phyloP scores from a whole-genome alignment of 2,113 vertebrate genomes.

The Pollachius pollachius region DNA sequence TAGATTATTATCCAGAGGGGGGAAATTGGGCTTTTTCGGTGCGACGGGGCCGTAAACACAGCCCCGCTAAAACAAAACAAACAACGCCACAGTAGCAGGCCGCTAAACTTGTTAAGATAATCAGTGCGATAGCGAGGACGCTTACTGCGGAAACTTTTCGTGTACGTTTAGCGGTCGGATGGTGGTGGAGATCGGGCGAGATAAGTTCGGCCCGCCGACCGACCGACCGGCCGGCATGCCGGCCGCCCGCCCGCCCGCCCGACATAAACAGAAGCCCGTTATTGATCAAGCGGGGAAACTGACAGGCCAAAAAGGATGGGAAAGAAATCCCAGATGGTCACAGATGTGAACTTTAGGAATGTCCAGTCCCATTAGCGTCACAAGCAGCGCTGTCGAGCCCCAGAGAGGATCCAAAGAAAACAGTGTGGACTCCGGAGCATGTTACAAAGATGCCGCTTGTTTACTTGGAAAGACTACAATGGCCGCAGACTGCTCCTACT shows the following conservation, averaged over 20 bases:
- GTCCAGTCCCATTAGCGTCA: constrained; percentile 63
- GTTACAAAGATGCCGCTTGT: constrained; percentile 56
- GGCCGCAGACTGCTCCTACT: constrained; percentile 4
- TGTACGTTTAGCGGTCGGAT: neutral
- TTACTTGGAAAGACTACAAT: constrained; percentile 38
- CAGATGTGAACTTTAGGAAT: constrained; percentile 56
- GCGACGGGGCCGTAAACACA: constrained; percentile 20
- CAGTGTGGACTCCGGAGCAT: constrained; percentile 34
- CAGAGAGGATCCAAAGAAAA: constrained; percentile 30
- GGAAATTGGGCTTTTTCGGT: constrained; percentile 43
- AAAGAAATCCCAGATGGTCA: constrained; percentile 47
- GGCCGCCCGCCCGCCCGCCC: neutral
- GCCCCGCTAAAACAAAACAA: constrained; percentile 40
- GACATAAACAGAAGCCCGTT: constrained; percentile 31
- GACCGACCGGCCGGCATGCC: neutral
- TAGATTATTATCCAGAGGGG: constrained; percentile 53
- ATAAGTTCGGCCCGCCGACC: neutral
- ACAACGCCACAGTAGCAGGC: constrained; percentile 17
- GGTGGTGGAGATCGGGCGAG: neutral
- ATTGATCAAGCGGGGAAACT: constrained; percentile 48
- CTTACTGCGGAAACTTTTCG: constrained; percentile 1
- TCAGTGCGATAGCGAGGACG: neutral
- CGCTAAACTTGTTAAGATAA: constrained; percentile 26
- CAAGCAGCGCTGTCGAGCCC: constrained; percentile 25
- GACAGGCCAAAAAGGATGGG: constrained; percentile 46